Evolutionary conservation across 2,888 invertebrate genomes (phyloP).

Genomic region (Ommatoiulus sabulosus): DNA sequence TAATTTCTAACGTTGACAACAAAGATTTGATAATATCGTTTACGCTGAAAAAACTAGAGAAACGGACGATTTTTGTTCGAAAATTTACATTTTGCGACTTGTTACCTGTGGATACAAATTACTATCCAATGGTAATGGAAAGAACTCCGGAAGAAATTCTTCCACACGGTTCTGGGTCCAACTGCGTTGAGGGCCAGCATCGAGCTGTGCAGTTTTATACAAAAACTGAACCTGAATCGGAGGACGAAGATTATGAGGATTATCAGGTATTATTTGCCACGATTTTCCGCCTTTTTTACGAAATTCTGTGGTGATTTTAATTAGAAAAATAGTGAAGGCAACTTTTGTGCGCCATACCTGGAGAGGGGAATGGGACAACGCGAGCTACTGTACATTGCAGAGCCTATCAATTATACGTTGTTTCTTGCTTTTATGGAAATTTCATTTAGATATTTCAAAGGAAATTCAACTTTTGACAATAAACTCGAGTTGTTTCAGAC

Average conservation of each 20-base stretch:
- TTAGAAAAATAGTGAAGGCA: background rate
- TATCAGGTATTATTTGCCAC: background rate
- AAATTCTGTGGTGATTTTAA: background rate
- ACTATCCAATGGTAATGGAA: background rate
- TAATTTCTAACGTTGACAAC: background rate
- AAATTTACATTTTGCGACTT: background rate
- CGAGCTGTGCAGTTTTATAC: background rate
- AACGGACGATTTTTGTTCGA: background rate
- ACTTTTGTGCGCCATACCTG: constrained; percentile 5
- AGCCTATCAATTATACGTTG: too few species aligned
- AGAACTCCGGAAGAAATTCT: constrained; percentile 22
- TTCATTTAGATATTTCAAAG: too few species aligned
- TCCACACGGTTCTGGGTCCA: background rate
- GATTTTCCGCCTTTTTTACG: background rate
- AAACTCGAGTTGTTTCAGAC: too few species aligned
- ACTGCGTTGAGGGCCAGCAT: background rate
- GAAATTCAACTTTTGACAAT: too few species aligned
- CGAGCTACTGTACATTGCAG: too few species aligned
- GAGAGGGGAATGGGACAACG: background rate
- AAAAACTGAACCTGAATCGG: constrained; percentile 43
- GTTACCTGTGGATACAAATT: background rate
- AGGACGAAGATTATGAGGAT: background rate
- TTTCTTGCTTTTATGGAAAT: too few species aligned
- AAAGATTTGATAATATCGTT: background rate
- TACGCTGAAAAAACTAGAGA: background rate